These are phyloP conservation scores for Druon quercuslanigerum DNA, from an alignment of 1,140 invertebrate genomes.

Conservation along the genomic window DNA sequence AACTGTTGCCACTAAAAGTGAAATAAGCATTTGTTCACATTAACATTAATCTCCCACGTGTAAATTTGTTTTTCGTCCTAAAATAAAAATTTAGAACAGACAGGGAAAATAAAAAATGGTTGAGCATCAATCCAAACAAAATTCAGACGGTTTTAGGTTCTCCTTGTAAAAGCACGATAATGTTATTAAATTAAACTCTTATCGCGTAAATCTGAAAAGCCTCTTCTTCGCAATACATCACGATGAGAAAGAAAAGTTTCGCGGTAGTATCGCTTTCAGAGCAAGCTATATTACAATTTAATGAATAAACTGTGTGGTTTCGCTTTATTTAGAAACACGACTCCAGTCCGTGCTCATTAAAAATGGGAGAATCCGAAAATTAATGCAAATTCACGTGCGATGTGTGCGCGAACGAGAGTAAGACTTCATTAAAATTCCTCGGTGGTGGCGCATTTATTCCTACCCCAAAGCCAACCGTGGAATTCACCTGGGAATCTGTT, in stretches of 20 bases:
- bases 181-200: conserved; percentile 27
- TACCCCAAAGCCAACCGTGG: conserved; percentile 50
- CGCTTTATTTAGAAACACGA: conserved; percentile 35
- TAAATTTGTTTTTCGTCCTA: too few species aligned
- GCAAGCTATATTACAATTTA: background rate
- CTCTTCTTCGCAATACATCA: background rate
- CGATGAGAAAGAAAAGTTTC: conserved; percentile 21
- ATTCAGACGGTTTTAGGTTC: too few species aligned
- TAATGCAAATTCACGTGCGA: conserved; percentile 54
- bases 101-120: too few species aligned
- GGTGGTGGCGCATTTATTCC: conserved; percentile 55
- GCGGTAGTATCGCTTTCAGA: conserved; percentile 43
- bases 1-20: too few species aligned
- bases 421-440: conserved; percentile 62
- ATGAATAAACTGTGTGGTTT: conserved; percentile 22
- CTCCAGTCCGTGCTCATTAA: conserved; percentile 33
- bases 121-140: too few species aligned
- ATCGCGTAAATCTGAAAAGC: conserved; percentile 11
- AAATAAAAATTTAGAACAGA: too few species aligned
- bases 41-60: too few species aligned
- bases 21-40: too few species aligned
- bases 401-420: conserved; percentile 48
- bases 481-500: conserved; percentile 48
- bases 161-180: too few species aligned
- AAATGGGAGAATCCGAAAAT: conserved; percentile 48